Evolutionary conservation across 35 echinoderm and acorn worm species (phyloP).

Genomic region (Strongylocentrotus purpuratus): DNA sequence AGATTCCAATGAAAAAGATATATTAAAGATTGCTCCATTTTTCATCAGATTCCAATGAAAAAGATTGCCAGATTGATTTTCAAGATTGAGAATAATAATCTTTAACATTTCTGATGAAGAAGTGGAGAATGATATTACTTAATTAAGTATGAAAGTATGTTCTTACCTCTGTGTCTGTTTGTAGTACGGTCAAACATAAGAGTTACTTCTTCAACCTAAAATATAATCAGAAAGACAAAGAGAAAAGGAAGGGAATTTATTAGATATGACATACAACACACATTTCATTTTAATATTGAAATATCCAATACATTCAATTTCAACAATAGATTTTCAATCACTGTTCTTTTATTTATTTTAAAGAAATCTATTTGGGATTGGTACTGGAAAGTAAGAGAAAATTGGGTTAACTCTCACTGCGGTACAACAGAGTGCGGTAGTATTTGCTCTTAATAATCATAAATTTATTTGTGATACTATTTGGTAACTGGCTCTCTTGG

Average conservation of each 20-base stretch:
- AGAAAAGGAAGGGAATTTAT: conserved; percentile 31
- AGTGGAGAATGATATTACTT: not conserved
- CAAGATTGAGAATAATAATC: not conserved
- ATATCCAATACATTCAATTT: not conserved
- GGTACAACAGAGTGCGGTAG: not conserved
- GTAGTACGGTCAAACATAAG: conserved; percentile 79
- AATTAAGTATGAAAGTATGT: not conserved
- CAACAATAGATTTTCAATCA: no score
- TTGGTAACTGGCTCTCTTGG: not conserved
- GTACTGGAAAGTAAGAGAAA: not conserved
- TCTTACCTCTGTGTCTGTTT: conserved; percentile 83
- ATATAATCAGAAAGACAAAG: not conserved
- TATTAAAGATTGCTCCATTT: not conserved
- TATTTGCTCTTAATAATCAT: not conserved
- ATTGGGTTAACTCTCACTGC: not conserved
- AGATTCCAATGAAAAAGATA: not conserved
- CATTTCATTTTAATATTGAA: not conserved
- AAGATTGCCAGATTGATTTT: not conserved
- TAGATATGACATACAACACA: not conserved
- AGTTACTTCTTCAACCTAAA: conserved; percentile 79
- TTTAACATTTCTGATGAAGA: not conserved
- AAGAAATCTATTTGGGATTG: no score
- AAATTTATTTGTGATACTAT: not conserved
- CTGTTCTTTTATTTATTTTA: no score
- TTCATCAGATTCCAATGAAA: not conserved